Base-by-base conservation (phyloP, 2,113 vertebrate species). In the Murina feae region DNA sequence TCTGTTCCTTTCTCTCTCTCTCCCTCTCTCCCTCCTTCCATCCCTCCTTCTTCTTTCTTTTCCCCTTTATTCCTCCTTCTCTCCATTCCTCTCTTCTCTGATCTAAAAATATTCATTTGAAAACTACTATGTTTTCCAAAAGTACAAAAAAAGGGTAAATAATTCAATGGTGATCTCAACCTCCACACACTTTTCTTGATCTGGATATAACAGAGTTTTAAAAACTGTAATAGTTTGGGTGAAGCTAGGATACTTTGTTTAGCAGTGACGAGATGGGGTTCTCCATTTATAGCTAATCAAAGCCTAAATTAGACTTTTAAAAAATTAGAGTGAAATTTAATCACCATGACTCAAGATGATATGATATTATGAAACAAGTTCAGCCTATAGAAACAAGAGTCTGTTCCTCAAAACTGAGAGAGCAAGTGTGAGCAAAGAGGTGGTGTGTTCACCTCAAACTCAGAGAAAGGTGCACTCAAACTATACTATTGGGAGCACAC, bases 401-500 rank as follows among this genome's bases (percentile, higher is more conserved):
- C 0, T 14, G 1, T 39, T 39, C 37, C 17, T 63, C 44, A 30
- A 39, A 58, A 9, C 5, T 13, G 12, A 78, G n/a, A 83, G 1
- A 21, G 14, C 11, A 7, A 44, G 6, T 23, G 1, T 71, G 42
- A 49, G 10, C 12, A 0, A 30, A 42, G 5, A 47, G 18, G 1
- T 4, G 20, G 28, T 9, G 5, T 12, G 9, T 10, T 44, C 35
- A 39, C 21, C 2, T 39, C 13, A 17, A 65, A 9, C 7, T 32
- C 21, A 25, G 8, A 71, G 25, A 39, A 72, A 68, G 11, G 7
- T 17, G 9, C 47, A 14, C 6, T 25, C 28, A 44, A 37, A 44
- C 28, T 6, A 13, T 9, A 4, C 17, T n/a, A 9, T 3, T 13
- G 4, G 42, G 44, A 11, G 1, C 18, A 37, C 4, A 47, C 2